Conservation (phyloP, 2,113 vertebrate genomes). For the Saccopteryx bilineata region DNA sequence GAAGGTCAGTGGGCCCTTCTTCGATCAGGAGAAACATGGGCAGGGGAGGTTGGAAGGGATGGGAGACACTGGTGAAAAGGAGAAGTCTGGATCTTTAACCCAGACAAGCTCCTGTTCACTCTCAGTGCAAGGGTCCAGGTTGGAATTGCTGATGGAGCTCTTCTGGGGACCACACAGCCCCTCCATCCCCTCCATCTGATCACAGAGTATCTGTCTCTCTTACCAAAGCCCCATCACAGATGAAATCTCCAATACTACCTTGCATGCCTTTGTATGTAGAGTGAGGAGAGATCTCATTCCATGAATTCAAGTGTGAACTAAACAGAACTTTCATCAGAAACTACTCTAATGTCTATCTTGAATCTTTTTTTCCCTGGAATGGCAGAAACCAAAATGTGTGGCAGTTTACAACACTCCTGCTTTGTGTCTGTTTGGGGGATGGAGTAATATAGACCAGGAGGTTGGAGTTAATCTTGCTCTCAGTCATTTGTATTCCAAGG, state of each 20-base stretch:
- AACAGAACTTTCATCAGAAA: not conserved
- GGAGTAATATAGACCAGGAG: accelerated
- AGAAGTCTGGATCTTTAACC: not conserved
- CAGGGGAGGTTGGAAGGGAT: accelerated
- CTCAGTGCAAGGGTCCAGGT: accelerated
- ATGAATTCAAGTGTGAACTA: not conserved
- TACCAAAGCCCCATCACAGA: not conserved
- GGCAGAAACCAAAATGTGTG: not conserved
- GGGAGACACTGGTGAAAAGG: too few species aligned
- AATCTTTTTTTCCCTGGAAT: not conserved
- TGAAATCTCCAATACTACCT: accelerated
- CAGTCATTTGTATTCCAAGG: accelerated
- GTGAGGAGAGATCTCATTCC: not conserved
- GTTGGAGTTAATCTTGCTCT: accelerated
- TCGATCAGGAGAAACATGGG: accelerated
- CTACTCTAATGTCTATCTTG: accelerated
- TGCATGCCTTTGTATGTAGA: accelerated
- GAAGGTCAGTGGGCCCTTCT: accelerated
- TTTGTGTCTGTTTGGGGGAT: not conserved
- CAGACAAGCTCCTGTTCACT: accelerated
- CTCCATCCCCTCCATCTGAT: too few species aligned
- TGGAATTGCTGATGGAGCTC: accelerated
- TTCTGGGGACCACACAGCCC: not conserved
- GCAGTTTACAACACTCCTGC: accelerated
- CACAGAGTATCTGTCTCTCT: not conserved